Evolutionary conservation across 1,140 invertebrate species (phyloP), one percentile per base, ranked within the genome.

Genomic region (Cylas formicarius): DNA sequence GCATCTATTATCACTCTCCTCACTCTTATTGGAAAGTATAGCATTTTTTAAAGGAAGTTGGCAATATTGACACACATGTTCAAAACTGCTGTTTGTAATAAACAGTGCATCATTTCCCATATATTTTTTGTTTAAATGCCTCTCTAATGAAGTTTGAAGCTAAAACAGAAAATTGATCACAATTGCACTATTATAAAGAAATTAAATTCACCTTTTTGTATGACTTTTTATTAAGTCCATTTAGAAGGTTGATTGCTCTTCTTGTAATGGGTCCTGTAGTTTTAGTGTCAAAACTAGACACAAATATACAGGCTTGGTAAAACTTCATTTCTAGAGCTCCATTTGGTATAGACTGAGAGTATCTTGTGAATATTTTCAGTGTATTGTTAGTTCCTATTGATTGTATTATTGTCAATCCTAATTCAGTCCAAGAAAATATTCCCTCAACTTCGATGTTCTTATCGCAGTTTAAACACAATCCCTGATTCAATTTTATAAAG

Each of bases 381-480:
- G 65, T 53, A 45, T 52, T 52, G 29, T 53, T 39, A 3, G 55
- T 38, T 21, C 60, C 61, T 31, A 70, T 56, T 11, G 57, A 61
- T 50, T 66, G 54, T n/a, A 69, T 31, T 44, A 65, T 58, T 2
- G 56, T 31, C 24, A 49, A 46, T 9, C 53, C 56, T 23, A 68
- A 49, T 13, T 60, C 42, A 18, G 54, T 63, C 68, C 68, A 70
- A 8, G 51, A 26, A 6, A 66, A 33, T n/a, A 44, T 18, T 11
- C 31, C 46, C 19, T 46, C 40, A 13, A 53, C 21, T 38, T 61
- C 55, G 26, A 64, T 56, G 13, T 36, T 32, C 20, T 53, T 39
- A 11, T 57, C 57, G 48, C 67, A 69, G 40, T 66, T 63, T 16
- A 68, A 53, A 52, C 68, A 69, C 11, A 48, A 26, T 3, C 60